A percentile compares a stretch with the other conserved stretches of the same genome.
These are phyloP conservation scores for Emesis furor DNA, from an alignment of 2,888 invertebrate genomes.

Conservation along the genomic window DNA sequence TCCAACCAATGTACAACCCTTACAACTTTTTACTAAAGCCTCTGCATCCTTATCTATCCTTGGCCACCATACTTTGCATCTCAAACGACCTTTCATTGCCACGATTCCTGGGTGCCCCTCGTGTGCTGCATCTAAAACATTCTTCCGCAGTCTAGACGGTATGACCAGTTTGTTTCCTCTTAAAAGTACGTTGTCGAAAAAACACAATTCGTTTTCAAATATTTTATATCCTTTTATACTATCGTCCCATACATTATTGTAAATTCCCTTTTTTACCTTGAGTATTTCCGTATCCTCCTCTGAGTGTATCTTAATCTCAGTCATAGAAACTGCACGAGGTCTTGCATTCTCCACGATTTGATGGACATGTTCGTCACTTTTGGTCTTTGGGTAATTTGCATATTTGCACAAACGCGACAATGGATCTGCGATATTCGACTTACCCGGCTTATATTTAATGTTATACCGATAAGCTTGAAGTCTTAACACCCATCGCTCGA, in stretches of 20 bases:
- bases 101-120: constrained; percentile 69
- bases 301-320: too few relatives aligned
- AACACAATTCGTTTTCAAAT: constrained; percentile 53
- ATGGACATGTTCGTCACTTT: too few relatives aligned
- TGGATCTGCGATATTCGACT: not conserved
- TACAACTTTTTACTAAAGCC: constrained; percentile 53
- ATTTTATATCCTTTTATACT: constrained; percentile 43
- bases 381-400: too few relatives aligned
- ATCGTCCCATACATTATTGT: constrained; percentile 50
- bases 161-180: constrained; percentile 65
- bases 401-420: not conserved
- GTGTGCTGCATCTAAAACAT: constrained; percentile 68
- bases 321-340: constrained; percentile 30
- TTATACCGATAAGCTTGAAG: constrained; percentile 66
- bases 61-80: constrained; percentile 73
- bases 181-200: constrained; percentile 52
- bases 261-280: constrained; percentile 37
- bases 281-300: too few relatives aligned
- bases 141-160: constrained; percentile 47
- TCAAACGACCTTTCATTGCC: constrained; percentile 64
- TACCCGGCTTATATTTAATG: constrained; percentile 27
- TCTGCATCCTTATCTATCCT: constrained; percentile 64
- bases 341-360: too few relatives aligned
- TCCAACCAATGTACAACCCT: constrained; percentile 64
- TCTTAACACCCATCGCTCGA: constrained; percentile 73